phyloP scores from a whole-genome alignment of 2,113 vertebrate genomes.

The Pipa parva region DNA sequence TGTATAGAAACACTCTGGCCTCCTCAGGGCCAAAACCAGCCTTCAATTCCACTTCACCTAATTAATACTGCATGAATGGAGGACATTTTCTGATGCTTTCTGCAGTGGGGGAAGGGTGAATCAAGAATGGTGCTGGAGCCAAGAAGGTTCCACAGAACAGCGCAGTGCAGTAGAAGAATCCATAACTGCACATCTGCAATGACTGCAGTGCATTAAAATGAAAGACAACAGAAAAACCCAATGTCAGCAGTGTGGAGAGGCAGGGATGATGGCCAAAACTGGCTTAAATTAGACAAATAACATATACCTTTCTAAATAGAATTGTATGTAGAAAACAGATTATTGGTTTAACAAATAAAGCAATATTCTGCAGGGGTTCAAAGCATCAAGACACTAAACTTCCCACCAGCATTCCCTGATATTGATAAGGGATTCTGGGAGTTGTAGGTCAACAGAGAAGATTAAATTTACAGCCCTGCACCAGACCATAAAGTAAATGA shows the following conservation, averaged over 20 bases:
- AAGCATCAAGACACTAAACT: too few relatives aligned
- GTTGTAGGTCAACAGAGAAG: not conserved
- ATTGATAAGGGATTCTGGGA: too few relatives aligned
- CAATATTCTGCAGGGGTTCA: too few relatives aligned
- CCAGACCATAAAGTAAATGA: too few relatives aligned
- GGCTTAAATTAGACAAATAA: too few relatives aligned
- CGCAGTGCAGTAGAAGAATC: constrained; percentile 24
- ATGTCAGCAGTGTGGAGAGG: not conserved
- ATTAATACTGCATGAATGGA: constrained; percentile 41
- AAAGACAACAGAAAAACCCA: not conserved
- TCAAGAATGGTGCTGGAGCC: constrained; percentile 9
- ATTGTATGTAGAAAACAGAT: too few relatives aligned
- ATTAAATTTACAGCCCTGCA: not conserved
- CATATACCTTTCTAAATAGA: too few relatives aligned
- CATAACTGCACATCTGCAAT: constrained; percentile 10
- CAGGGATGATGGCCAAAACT: too few relatives aligned
- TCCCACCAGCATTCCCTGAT: too few relatives aligned
- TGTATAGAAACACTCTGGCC: constrained; percentile 2
- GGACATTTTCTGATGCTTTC: constrained; percentile 21
- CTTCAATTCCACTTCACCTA: constrained; percentile 22
- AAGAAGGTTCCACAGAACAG: constrained; percentile 17
- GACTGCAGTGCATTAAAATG: constrained; percentile 1
- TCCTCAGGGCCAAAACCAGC: not conserved
- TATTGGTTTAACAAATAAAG: too few relatives aligned
- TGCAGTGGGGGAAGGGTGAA: constrained; percentile 18